These are phyloP conservation scores for Octonoba sinensis DNA, from an alignment of 2,888 invertebrate species.

Conservation along the genomic window DNA sequence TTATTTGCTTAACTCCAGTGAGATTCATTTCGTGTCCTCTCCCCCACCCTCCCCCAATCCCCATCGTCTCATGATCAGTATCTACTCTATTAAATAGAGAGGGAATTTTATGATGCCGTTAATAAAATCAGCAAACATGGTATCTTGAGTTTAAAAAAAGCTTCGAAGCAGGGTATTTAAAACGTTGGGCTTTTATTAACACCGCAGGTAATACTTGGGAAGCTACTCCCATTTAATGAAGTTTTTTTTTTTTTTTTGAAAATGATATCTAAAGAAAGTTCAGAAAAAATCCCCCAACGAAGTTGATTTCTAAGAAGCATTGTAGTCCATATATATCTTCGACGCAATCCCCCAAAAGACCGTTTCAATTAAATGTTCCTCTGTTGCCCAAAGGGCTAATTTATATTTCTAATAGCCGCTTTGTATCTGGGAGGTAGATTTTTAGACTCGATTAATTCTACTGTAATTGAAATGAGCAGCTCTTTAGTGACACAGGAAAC, in stretches of 20 bases:
- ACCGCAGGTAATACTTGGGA: conserved; percentile 18
- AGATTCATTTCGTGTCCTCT: too few relatives aligned
- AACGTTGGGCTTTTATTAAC: conserved; percentile 28
- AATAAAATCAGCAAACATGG: too few relatives aligned
- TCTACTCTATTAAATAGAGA: too few relatives aligned
- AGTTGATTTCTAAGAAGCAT: too few relatives aligned
- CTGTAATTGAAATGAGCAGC: conserved; percentile 18
- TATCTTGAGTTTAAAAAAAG: too few relatives aligned
- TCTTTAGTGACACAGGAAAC: not conserved
- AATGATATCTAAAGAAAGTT: too few relatives aligned
- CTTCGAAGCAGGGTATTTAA: conserved; percentile 3
- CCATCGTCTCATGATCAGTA: too few relatives aligned
- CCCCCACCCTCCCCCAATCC: too few relatives aligned
- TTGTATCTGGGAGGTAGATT: conserved; percentile 28
- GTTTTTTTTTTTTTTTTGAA: not conserved
- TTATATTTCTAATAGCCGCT: conserved; percentile 32
- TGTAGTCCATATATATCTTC: conserved; percentile 9
- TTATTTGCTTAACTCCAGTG: too few relatives aligned
- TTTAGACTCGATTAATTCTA: conserved; percentile 28
- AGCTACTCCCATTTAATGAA: conserved; percentile 13
- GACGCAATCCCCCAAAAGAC: conserved; percentile 8
- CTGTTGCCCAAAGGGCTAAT: conserved; percentile 35
- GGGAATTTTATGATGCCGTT: too few relatives aligned
- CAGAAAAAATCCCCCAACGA: too few relatives aligned
- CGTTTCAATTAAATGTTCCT: conserved; percentile 31